Base-by-base conservation (phyloP, 2,888 invertebrate genomes). In the Epicampocera succincta region DNA sequence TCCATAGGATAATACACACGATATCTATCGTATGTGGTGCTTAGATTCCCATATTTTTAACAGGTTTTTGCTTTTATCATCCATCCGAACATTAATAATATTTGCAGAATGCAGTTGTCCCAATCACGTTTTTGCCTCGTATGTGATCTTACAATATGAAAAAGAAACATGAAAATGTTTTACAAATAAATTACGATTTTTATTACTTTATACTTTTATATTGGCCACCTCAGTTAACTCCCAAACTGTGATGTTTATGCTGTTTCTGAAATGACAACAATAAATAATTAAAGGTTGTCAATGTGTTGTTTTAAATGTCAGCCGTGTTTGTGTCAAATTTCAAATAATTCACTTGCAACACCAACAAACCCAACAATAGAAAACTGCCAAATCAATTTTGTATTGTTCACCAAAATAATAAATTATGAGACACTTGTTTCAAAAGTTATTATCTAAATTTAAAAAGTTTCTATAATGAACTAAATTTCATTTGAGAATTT, bases 231-330 rank as follows among this genome's bases (percentile, higher is more conserved):
- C 15, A 52, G 33, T 17, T 44, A 19, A 13, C 17, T 3, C 12
- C 40, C 48, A 19, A 33, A n/a, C 13, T 54, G 25, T 33, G 25
- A 29, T 54, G 3, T 29, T n/a, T 29, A n/a, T n/a, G 40, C 40
- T n/a, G 6, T 9, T 13, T 8, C 9, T 21, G 13, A 60, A 9
- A n/a, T 40, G 0, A 12, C 21, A 21, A 60, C 9, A 52, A 68
- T 60, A 48, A 38, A 33, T 42, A 77, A 71, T 12, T 25, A 78
- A 72, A 72, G 44, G 52, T 78, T 52, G 50, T 63, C 21, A 40
- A 21, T 40, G 46, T 56, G 29, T 50, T 48, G 4, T 60, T 50
- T 38, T 25, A 65, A 74, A 74, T 80, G 63, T 79, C 73, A 74
- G 42, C 25, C 19, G 29, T 65, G 69, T 69, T 56, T 74, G 50